Evolutionary conservation across 2,113 vertebrate species (phyloP).

Genomic region (Sylvia atricapilla): DNA sequence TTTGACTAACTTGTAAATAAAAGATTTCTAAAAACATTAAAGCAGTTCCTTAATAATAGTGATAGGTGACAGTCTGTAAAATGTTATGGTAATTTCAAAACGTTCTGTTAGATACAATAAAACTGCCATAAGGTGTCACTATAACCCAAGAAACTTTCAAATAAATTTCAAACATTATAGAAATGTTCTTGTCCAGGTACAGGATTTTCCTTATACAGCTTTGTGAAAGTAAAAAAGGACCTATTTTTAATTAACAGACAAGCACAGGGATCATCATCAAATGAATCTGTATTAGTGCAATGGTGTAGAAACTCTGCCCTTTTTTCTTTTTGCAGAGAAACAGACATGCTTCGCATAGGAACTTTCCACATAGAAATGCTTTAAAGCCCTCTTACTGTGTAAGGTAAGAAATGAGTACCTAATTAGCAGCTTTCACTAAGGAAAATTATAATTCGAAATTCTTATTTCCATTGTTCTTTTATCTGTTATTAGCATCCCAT

Average conservation of each 20-base stretch:
- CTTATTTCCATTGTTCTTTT: not conserved
- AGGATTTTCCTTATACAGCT: not conserved
- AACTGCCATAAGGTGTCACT: slow-evolving; percentile 73
- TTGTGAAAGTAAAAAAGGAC: not conserved
- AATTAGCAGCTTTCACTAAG: not conserved
- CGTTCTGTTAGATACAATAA: not conserved
- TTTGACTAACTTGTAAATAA: not conserved
- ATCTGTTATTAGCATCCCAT: not conserved
- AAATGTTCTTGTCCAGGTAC: not conserved
- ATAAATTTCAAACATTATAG: too few relatives aligned
- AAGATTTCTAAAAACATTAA: not conserved
- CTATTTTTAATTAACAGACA: not conserved
- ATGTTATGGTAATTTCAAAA: not conserved
- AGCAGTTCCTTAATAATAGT: not conserved
- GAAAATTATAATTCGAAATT: not conserved
- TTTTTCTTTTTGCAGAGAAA: not conserved
- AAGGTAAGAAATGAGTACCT: not conserved
- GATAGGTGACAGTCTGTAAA: not conserved
- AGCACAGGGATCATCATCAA: not conserved
- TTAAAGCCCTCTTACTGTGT: not conserved
- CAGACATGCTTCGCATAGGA: not conserved
- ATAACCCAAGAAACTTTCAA: slow-evolving; percentile 9
- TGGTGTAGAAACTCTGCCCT: not conserved
- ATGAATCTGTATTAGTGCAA: not conserved
- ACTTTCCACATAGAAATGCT: not conserved